A percentile compares a stretch with the other conserved stretches of the same genome.
Conservation (phyloP, 2,888 invertebrate species). For the Lithosia quadra region DNA sequence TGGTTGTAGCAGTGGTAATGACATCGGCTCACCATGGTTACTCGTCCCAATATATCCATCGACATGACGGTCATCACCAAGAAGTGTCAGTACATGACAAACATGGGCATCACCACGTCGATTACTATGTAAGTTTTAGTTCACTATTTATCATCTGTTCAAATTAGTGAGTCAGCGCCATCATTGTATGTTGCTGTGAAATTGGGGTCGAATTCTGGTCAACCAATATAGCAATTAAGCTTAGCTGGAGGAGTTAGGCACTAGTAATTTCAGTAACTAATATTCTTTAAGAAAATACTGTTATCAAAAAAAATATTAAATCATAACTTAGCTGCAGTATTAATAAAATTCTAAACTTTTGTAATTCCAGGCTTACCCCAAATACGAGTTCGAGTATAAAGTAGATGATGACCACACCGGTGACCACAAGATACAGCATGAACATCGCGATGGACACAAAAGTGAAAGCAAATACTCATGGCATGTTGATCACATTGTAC, state of each 20-base stretch:
- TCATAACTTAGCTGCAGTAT: neutral
- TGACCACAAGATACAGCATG: constrained; percentile 27
- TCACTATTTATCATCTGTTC: too few relatives aligned
- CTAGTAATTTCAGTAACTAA: too few relatives aligned
- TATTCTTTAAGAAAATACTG: too few relatives aligned
- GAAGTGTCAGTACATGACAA: constrained; percentile 34
- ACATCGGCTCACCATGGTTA: constrained; percentile 63
- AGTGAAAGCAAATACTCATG: constrained; percentile 23
- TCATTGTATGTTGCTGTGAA: neutral
- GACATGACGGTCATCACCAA: constrained; percentile 36
- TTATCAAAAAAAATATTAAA: neutral
- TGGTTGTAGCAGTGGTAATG: constrained; percentile 50
- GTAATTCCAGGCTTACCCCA: constrained; percentile 24
- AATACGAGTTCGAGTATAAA: constrained; percentile 49
- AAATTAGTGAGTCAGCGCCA: neutral
- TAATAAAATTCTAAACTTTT: neutral
- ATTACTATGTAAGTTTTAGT: constrained; percentile 49
- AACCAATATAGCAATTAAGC: too few relatives aligned
- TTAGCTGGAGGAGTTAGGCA: too few relatives aligned
- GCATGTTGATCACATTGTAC: constrained; percentile 26
- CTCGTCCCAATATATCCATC: constrained; percentile 67
- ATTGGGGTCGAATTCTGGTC: too few relatives aligned
- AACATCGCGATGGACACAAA: constrained; percentile 29
- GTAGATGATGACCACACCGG: constrained; percentile 46
- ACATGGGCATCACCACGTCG: constrained; percentile 46